phyloP scores from a whole-genome alignment of 2,888 invertebrate genomes.

The Epistrophe eligans region DNA sequence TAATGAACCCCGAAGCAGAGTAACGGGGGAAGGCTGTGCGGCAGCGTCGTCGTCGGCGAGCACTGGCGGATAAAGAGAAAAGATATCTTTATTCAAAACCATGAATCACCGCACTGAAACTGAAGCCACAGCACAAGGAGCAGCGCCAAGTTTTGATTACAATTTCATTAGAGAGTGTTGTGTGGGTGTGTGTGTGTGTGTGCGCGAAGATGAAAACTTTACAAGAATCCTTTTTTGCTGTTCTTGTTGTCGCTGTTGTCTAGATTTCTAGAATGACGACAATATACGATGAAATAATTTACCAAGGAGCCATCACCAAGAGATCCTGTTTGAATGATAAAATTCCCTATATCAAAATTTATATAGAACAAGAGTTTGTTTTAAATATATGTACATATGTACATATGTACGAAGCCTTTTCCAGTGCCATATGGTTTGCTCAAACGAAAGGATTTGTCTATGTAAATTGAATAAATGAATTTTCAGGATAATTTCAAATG shows the following conservation, averaged over 20 bases:
- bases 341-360: conserved; percentile 42
- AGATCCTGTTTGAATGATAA: neutral
- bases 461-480: conserved; percentile 69
- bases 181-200: neutral
- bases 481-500: conserved; percentile 66
- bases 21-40: neutral
- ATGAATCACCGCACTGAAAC: conserved; percentile 18
- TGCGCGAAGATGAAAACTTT: conserved; percentile 49
- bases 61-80: neutral
- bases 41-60: too few species aligned
- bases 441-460: conserved; percentile 51
- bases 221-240: conserved; percentile 1
- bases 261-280: neutral
- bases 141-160: conserved; percentile 56
- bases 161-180: conserved; percentile 60
- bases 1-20: conserved; percentile 62
- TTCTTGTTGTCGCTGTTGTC: neutral
- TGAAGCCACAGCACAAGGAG: conserved; percentile 20
- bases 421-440: neutral
- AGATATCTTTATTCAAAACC: conserved; percentile 20
- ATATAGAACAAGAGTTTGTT: conserved; percentile 2
- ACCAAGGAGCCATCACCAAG: neutral
- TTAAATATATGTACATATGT: neutral
- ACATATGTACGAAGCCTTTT: conserved; percentile 13
- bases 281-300: neutral